phyloP scores from a whole-genome alignment of 1,140 invertebrate species.

The Acarapis woodi region DNA sequence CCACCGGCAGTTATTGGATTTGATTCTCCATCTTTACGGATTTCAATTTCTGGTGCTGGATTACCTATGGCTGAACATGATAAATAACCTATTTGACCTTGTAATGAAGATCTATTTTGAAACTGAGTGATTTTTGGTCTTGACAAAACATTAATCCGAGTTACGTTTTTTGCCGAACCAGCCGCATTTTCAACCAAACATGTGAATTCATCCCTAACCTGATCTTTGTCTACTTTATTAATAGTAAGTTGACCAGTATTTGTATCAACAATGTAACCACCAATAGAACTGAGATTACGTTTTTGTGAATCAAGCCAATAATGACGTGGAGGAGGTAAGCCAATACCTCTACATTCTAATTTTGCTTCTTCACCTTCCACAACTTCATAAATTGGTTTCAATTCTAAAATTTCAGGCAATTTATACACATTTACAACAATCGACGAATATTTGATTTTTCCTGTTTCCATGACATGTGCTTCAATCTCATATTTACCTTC shows the following conservation, averaged over 20 bases:
- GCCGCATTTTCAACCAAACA: slow-evolving; percentile 54
- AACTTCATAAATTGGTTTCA: slow-evolving; percentile 26
- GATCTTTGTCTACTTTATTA: slow-evolving; percentile 31
- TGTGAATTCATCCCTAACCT: slow-evolving; percentile 44
- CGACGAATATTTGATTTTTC: neutral
- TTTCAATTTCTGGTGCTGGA: slow-evolving; percentile 39
- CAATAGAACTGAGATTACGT: slow-evolving; percentile 28
- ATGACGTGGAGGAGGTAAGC: slow-evolving; percentile 47
- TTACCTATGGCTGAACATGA: slow-evolving; percentile 41
- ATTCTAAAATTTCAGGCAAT: slow-evolving; percentile 31
- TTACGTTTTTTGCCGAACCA: slow-evolving; percentile 25
- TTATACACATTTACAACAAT: neutral
- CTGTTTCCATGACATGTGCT: neutral
- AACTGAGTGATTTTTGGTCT: slow-evolving; percentile 48
- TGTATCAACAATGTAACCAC: slow-evolving; percentile 38
- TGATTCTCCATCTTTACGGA: slow-evolving; percentile 22
- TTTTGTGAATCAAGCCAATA: slow-evolving; percentile 30
- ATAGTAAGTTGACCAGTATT: slow-evolving; percentile 31
- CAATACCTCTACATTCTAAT: slow-evolving; percentile 39
- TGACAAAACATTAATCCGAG: slow-evolving; percentile 21
- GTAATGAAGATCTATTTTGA: slow-evolving; percentile 34
- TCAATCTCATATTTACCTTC: slow-evolving; percentile 3
- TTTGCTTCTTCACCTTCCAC: slow-evolving; percentile 42
- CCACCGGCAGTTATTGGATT: no score
- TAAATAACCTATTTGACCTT: slow-evolving; percentile 29